Conservation (phyloP, 2,888 invertebrate species). For the Sabatieria punctata region DNA sequence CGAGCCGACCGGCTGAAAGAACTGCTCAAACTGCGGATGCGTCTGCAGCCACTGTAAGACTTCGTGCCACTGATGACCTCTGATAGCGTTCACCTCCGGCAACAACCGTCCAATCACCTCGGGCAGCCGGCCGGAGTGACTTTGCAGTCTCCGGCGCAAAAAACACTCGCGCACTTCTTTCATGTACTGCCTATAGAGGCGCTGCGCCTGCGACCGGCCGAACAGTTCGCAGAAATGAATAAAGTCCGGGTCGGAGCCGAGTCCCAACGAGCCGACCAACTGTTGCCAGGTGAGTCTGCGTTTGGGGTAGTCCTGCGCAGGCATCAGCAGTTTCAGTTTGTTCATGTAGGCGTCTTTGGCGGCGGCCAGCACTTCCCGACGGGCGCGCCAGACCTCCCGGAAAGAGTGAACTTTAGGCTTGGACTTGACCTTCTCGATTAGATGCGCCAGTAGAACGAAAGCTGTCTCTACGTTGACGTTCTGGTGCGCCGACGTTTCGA, state of each 20-base stretch:
- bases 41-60: slow-evolving; percentile 66
- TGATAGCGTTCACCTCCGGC: slow-evolving; percentile 42
- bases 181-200: slow-evolving; percentile 57
- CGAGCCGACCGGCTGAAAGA: slow-evolving; percentile 40
- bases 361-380: slow-evolving; percentile 70
- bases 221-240: slow-evolving; percentile 64
- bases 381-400: slow-evolving; percentile 62
- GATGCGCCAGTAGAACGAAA: slow-evolving; percentile 65
- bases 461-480: slow-evolving; percentile 88
- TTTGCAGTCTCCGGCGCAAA: slow-evolving; percentile 53
- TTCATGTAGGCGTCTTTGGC: slow-evolving; percentile 76
- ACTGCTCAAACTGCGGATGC: slow-evolving; percentile 80
- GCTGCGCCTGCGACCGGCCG: slow-evolving; percentile 65
- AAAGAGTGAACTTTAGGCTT: slow-evolving; percentile 41
- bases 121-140: slow-evolving; percentile 58
- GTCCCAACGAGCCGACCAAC: slow-evolving; percentile 58
- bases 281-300: slow-evolving; percentile 65
- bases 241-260: slow-evolving; percentile 73
- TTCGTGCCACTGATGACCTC: slow-evolving; percentile 58
- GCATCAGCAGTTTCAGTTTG: slow-evolving; percentile 65
- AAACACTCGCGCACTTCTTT: slow-evolving; percentile 64
- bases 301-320: slow-evolving; percentile 42
- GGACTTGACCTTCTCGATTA: slow-evolving; percentile 47
- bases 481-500: slow-evolving; percentile 87
- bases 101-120: slow-evolving; percentile 57